These are phyloP conservation scores for Sceloporus tristichus DNA, from an alignment of 2,113 vertebrate genomes.

Conservation along the genomic window DNA sequence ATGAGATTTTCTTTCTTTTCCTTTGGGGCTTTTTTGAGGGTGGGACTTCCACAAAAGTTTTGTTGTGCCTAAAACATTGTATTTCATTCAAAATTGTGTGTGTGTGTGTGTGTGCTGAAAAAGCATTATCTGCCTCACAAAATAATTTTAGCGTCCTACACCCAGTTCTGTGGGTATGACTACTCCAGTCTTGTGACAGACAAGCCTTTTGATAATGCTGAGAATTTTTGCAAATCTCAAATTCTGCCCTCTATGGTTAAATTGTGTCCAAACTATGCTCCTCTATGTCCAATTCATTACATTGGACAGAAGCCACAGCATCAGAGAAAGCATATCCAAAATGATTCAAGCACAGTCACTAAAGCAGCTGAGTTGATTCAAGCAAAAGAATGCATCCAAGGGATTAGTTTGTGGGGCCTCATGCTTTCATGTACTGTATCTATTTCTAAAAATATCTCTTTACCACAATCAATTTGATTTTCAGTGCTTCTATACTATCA, in stretches of 20 bases:
- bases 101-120: no score
- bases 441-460: not conserved
- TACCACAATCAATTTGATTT: not conserved
- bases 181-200: not conserved
- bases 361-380: not conserved
- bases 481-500: conserved; percentile 13
- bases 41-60: no score
- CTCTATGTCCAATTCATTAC: not conserved
- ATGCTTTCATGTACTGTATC: not conserved
- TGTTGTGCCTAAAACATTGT: no score
- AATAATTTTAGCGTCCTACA: no score
- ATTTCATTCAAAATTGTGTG: no score
- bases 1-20: no score
- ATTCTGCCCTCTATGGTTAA: not conserved
- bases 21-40: no score
- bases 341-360: not conserved
- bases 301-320: not conserved
- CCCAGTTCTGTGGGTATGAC: not conserved
- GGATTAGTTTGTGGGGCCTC: not conserved
- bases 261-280: not conserved
- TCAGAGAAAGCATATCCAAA: not conserved
- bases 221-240: no score
- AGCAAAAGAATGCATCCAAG: not conserved
- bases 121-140: no score
- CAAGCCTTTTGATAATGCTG: no score